Evolutionary conservation across 2,797 vertebrate genomes (phyloP), one percentile per base, ranked within the genome.

Genomic region (Crypturellus tataupa): DNA sequence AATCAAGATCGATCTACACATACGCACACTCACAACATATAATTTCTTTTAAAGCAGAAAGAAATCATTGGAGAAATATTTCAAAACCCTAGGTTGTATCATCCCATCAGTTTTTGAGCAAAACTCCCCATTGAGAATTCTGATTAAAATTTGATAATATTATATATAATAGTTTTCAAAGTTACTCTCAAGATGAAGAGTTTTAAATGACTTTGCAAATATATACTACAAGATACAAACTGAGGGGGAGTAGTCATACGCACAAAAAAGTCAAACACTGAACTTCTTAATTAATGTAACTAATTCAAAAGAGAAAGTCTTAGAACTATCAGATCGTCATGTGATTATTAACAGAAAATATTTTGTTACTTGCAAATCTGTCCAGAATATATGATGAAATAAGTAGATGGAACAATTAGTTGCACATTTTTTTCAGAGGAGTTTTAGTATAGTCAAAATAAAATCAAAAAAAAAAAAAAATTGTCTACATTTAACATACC

Each of bases 121-220:
- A 77, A 94, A n/a, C 2, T 73, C 10, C 78, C 42, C 49, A 63
- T 47, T 80, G 89, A 92, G 78, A 91, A 77, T 89, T 92, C 20
- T 70, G 37, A 85, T 91, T 91, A 76, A 94, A 92, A 85, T 59
- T 69, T 69, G 21, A 62, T 83, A 51, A 64, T 69, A 60, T 64
- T 85, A 31, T 62, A 55, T 80, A 85, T 40, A 71, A 40, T 62
- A 56, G 12, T 9, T 72, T 72, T 85, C 75, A 79, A 76, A 82
- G 11, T 49, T 55, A 79, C 58, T 51, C 42, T 46, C 39, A 81
- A 80, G 33, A 44, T 79, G 53, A 31, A 27, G 84, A 88, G 21
- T 82, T 93, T 80, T 85, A 85, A 92, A 87, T 46, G 1, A 46
- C 15, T 85, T 92, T 42, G 5, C 33, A 77, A 87, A 42, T 55